Evolutionary conservation across 2,113 vertebrate species (phyloP), one percentile per base, ranked within the genome.

Genomic region (Syngnathus floridae): DNA sequence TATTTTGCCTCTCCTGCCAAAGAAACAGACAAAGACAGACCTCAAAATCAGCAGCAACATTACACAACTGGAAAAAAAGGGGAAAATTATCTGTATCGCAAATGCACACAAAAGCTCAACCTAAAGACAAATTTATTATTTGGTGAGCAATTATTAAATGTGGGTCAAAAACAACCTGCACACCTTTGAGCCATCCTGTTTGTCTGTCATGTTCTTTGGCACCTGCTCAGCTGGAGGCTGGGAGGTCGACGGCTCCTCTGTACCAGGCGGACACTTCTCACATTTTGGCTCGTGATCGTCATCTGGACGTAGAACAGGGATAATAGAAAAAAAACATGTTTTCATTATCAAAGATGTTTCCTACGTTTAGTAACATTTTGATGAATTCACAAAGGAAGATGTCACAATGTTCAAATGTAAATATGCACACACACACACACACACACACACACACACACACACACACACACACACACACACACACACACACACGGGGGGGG

Each of bases 231-330:
- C 7, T 12, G 59, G 45, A 36, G 72, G 75, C 69, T 84, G 81
- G 1, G 87, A 87, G 59, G 87, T 86, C 26, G 84, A 89, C 9
- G 82, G 79, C 41, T 82, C 71, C 19, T 60, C 62, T n/a, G 76
- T 38, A 14, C 17, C 49, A 12, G 62, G 37, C 12, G 37, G 35
- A 1, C 52, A 35, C 55, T 35, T 51, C 40, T 86, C 82, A 0
- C 46, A 8, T 51, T 72, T 67, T 9, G 45, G n/a, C 26, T 69
- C 71, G 0, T 21, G 21, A 3, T 78, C 82, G 5, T 0, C 31
- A 8, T 79, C 83, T 85, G 67, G 7, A 66, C 4, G 9, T 41
- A 12, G 40, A 22, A 31, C 57, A n/a, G 61, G 14, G 48, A 7
- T 3, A 55, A 14, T n/a, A 61, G 17, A 35, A 36, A 4, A 4